Percentiles rank a stretch among this genome's conserved stretches.
Evolutionary conservation across 2,888 invertebrate genomes (phyloP).

Genomic region (Amphipoea oculea): DNA sequence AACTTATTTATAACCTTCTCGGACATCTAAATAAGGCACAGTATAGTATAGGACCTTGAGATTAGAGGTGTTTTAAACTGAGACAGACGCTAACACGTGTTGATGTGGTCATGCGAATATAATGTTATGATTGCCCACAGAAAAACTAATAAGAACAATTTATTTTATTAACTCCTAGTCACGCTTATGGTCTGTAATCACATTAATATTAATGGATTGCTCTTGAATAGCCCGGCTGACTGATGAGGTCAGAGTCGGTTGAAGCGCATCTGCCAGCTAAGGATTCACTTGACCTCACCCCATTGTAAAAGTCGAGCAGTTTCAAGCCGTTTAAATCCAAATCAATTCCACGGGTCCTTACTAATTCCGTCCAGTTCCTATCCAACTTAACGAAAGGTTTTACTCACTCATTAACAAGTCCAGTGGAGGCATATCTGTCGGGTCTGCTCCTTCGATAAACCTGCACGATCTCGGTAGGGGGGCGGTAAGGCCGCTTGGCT

Average conservation of each 20-base stretch:
- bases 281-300: not conserved
- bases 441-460: constrained; percentile 93
- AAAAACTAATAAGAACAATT: constrained; percentile 9
- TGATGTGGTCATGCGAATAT: constrained; percentile 17
- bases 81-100: constrained; percentile 3
- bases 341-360: not conserved
- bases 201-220: constrained; percentile 28
- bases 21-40: constrained; percentile 33
- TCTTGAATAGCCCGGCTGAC: constrained; percentile 7
- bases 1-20: constrained; percentile 40
- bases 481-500: constrained; percentile 94
- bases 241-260: not conserved
- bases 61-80: constrained; percentile 10
- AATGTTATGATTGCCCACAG: constrained; percentile 9
- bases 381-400: not conserved
- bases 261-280: not conserved
- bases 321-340: not conserved
- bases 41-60: constrained; percentile 30
- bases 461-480: constrained; percentile 95
- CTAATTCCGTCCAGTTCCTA: not conserved
- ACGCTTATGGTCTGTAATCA: constrained; percentile 7
- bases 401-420: constrained; percentile 96
- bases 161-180: constrained; percentile 7
- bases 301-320: not conserved
- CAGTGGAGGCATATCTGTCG: constrained; percentile 95